Evolutionary conservation across 2,888 invertebrate genomes (phyloP).

Genomic region (Drosophila imparisetae): DNA sequence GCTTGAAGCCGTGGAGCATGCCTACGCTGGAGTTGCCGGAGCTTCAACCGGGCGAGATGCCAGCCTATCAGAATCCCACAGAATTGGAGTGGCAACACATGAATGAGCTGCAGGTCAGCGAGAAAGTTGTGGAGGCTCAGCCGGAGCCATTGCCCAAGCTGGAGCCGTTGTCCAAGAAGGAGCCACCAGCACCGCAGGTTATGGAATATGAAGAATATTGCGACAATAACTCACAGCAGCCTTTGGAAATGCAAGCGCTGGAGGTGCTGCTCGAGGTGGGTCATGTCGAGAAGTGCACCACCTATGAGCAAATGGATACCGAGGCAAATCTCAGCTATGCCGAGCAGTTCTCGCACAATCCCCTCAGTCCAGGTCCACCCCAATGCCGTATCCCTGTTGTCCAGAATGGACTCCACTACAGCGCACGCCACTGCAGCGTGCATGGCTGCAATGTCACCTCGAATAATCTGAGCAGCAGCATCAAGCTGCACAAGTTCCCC

Average conservation of each 20-base stretch:
- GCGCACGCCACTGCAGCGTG: constrained; percentile 63
- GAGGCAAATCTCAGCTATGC: constrained; percentile 24
- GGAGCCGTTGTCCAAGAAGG: constrained; percentile 23
- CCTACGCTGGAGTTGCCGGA: constrained; percentile 70
- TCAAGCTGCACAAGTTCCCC: constrained; percentile 73
- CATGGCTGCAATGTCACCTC: constrained; percentile 57
- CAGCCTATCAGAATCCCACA: constrained; percentile 35
- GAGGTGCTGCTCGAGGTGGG: constrained; percentile 70
- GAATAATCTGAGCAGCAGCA: constrained; percentile 43
- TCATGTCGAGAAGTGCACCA: constrained; percentile 67
- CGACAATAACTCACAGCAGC: constrained; percentile 35
- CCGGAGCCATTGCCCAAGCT: constrained; percentile 44
- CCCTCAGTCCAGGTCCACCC: not conserved
- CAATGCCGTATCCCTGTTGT: not conserved
- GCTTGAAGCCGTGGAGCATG: constrained; percentile 76
- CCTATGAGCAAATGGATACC: constrained; percentile 60
- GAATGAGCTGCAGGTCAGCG: constrained; percentile 14
- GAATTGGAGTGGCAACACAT: constrained; percentile 64
- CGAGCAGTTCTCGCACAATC: constrained; percentile 7
- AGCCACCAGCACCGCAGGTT: not conserved
- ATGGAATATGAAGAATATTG: constrained; percentile 8
- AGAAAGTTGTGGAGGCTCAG: not conserved
- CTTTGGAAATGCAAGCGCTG: constrained; percentile 42
- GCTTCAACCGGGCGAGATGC: constrained; percentile 12
- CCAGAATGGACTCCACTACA: constrained; percentile 43